These are phyloP conservation scores for Melipona bicolor DNA, from an alignment of 2,888 invertebrate species.

Conservation along the genomic window DNA sequence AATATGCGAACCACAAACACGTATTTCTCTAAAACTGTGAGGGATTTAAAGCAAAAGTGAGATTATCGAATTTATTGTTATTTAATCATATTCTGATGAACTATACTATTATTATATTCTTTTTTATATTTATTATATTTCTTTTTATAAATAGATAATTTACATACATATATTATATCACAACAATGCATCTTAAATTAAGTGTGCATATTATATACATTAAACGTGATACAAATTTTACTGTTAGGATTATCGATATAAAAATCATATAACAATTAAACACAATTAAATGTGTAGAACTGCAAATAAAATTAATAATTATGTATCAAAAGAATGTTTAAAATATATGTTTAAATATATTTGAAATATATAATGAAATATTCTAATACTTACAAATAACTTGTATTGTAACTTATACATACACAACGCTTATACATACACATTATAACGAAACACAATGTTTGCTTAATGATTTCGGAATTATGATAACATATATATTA, in stretches of 20 bases:
- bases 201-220: background rate
- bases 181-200: background rate
- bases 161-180: background rate
- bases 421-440: too few relatives aligned
- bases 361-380: too few relatives aligned
- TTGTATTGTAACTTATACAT: too few relatives aligned
- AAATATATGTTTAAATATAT: too few relatives aligned
- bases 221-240: background rate
- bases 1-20: background rate
- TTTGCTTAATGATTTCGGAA: slow-evolving; percentile 6
- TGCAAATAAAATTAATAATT: background rate
- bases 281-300: background rate
- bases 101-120: background rate
- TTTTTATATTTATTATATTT: background rate
- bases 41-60: background rate
- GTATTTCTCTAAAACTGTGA: background rate
- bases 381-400: too few relatives aligned
- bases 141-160: background rate
- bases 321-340: background rate
- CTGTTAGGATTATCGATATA: background rate
- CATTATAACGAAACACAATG: too few relatives aligned
- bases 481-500: slow-evolving; percentile 37
- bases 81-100: background rate
- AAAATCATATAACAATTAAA: background rate
- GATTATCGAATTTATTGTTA: background rate